A percentile compares a stretch with the other conserved stretches of the same genome.
Evolutionary conservation across 2,888 invertebrate species (phyloP).

Genomic region (Tachina grossa): DNA sequence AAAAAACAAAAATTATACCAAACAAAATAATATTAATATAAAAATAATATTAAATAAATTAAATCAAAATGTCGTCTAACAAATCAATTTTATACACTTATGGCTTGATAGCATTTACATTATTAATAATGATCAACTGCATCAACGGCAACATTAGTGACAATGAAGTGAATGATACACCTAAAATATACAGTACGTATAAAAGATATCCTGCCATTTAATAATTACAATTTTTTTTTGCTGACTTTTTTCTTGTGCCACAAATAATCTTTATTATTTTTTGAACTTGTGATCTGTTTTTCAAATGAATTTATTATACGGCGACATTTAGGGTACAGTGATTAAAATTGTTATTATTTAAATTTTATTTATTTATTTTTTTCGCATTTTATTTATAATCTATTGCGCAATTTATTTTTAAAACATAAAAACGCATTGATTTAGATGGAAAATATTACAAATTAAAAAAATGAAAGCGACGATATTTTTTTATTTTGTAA

Average conservation of each 20-base stretch:
- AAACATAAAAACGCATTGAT: slow-evolving; percentile 38
- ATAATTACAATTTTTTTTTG: background rate
- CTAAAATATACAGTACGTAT: slow-evolving; percentile 78
- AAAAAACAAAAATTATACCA: slow-evolving; percentile 30
- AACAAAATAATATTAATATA: slow-evolving; percentile 20
- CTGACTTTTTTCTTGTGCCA: background rate
- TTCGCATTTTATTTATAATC: slow-evolving; percentile 57
- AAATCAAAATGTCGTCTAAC: slow-evolving; percentile 57
- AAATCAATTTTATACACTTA: slow-evolving; percentile 67
- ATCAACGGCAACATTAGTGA: slow-evolving; percentile 76
- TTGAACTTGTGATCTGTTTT: slow-evolving; percentile 67
- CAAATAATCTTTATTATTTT: slow-evolving; percentile 55
- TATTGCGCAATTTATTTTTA: slow-evolving; percentile 65
- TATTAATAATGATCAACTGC: slow-evolving; percentile 65
- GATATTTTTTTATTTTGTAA: slow-evolving; percentile 32
- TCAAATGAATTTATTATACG: slow-evolving; percentile 9
- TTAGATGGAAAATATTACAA: slow-evolving; percentile 4
- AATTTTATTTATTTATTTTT: slow-evolving; percentile 2
- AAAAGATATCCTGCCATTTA: background rate
- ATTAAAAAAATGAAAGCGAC: background rate
- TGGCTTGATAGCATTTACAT: slow-evolving; percentile 64
- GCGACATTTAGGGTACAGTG: background rate
- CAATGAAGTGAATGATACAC: slow-evolving; percentile 77
- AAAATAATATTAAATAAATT: background rate
- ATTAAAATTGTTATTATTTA: slow-evolving; percentile 30